Evolutionary conservation across 1,140 invertebrate genomes (phyloP), one percentile per base, ranked within the genome.

Genomic region (Diuraphis noxia): DNA sequence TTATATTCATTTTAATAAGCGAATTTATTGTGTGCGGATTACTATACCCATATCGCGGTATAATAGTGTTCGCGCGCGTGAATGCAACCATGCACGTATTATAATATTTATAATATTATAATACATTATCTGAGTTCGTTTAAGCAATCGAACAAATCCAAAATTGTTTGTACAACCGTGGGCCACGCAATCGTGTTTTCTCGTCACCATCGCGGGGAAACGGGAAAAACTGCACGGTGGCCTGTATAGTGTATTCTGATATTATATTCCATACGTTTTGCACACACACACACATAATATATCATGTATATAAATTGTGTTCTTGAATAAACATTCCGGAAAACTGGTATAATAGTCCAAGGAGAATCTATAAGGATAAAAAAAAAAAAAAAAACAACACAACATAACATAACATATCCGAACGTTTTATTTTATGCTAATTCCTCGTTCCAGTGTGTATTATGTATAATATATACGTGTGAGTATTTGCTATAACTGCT

Each of bases 261-360:
- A n/a, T 72, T 34, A n/a, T 72, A 72, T 72, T n/a, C 56, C 56
- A 72, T 30, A 17, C 56, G 5, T 5, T 72, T 72, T 72, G 10
- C 30, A 34, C 23, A 52, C 49, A 52, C 52, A 30, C 8, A 10
- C 10, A 81, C 25, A 25, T 3, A 38, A 38, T 79, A 79, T 79
- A 23, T 79, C 38, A 79, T 7, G 2, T 30, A 30, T 41, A 40
- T 17, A 82, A 52, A 34, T n/a, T 40, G 8, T 38, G 88, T 41
- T 77, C 10, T 77, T 21, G 41, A 25, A 46, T 49, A 85, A 92
- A 92, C 38, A 81, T 91, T 91, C 41, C 77, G 43, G 43, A 79
- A 91, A 91, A 91, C 89, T 91, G 41, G 84, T 92, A 92, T 87
- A 92, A 87, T 92, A 85, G 84, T 92, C 46, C 56, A 92, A 92